Percentiles rank a stretch among this genome's conserved stretches.
Evolutionary conservation across 2,888 invertebrate species (phyloP).

Genomic region (Nomada ferruginata): DNA sequence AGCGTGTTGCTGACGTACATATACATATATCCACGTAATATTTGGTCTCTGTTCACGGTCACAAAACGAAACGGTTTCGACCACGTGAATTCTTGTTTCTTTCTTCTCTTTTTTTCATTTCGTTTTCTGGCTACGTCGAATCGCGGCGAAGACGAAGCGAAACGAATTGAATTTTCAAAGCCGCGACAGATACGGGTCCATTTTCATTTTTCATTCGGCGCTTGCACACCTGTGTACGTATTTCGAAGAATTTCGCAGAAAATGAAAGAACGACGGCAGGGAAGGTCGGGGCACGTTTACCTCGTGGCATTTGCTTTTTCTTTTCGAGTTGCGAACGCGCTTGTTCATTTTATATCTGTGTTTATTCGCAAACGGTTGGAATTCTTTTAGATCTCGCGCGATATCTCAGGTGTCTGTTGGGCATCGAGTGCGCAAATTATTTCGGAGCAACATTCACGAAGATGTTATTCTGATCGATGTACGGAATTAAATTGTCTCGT

Average conservation of each 20-base stretch:
- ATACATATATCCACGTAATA: not conserved
- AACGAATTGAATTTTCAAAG: not conserved
- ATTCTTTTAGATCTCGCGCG: no score
- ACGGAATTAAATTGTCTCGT: no score
- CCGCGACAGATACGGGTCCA: no score
- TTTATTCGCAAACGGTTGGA: no score
- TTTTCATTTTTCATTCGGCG: not conserved
- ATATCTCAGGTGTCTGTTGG: no score
- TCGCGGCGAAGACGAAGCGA: not conserved
- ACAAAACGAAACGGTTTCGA: constrained; percentile 35
- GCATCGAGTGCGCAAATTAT: no score
- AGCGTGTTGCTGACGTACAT: constrained; percentile 19
- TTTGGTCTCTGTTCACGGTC: constrained; percentile 32
- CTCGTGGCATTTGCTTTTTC: not conserved
- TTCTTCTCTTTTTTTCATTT: no score
- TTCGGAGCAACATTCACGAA: no score
- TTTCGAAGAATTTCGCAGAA: not conserved
- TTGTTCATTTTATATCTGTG: no score
- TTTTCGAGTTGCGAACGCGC: not conserved
- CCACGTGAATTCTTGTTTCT: constrained; percentile 26
- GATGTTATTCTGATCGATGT: no score
- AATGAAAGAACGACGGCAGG: not conserved
- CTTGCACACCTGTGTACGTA: no score
- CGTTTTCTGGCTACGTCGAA: constrained; percentile 4
- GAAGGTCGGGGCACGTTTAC: not conserved